Evolutionary conservation across 2,888 invertebrate species (phyloP), one percentile per base, ranked within the genome.

Genomic region (Tortricodes alternella): DNA sequence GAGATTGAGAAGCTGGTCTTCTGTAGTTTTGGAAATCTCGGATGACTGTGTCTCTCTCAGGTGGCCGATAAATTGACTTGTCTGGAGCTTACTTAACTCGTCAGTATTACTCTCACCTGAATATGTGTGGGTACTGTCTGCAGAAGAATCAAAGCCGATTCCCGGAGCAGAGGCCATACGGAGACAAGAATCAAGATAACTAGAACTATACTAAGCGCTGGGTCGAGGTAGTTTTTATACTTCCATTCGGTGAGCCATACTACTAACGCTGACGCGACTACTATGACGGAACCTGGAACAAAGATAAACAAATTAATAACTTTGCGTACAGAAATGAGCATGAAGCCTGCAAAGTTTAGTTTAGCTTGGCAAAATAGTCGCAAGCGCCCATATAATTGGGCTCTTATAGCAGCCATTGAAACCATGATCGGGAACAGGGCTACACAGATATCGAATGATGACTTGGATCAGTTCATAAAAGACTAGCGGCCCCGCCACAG

Each of bases 71-170:
- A n/a, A n/a, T n/a, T n/a, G n/a, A n/a, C n/a, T n/a, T n/a, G n/a
- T n/a, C n/a, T n/a, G n/a, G n/a, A n/a, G n/a, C n/a, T n/a, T n/a
- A n/a, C n/a, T n/a, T n/a, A n/a, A n/a, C n/a, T 21, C 21, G 6
- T 21, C 21, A 21, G 6, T 34, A 15, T 34, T 13, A 13, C 7
- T 24, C 75, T 74, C 58, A 92, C 94, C 90, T 97, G 96, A 76
- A 99, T 98, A 84, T 99, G 98, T 11, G 98, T 98, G 46, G 99
- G 99, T 58, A 99, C 98, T n/a, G 99, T 98, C 90, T 99, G 99
- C 44, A 99, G 92, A 59, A 99, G 90, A 74, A 99, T 99, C 62
- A 98, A 92, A 2, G 98, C 98, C 0, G 99, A 98, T 83, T 99
- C 98, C 69, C 96, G 94, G 46, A 99, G 89, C 63, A 98, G 87